phyloP scores from a whole-genome alignment of 1,140 invertebrate genomes.

The Neomicropteryx cornuta region DNA sequence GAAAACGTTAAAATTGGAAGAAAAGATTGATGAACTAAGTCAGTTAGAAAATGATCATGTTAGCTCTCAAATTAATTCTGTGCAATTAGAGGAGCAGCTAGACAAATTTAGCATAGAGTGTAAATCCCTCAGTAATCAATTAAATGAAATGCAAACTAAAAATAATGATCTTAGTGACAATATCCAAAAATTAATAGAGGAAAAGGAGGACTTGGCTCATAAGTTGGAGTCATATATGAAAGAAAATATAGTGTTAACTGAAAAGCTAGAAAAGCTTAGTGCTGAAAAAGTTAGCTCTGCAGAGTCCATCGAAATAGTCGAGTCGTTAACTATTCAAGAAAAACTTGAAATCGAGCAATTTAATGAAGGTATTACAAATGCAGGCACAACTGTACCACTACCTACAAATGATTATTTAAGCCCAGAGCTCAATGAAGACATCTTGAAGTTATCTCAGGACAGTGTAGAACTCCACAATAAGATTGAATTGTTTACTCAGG shows the following conservation, averaged over 20 bases:
- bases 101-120: constrained; percentile 40
- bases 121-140: constrained; percentile 38
- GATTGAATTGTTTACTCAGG: constrained; percentile 51
- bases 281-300: constrained; percentile 53
- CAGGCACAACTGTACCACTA: constrained; percentile 11
- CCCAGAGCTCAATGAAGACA: constrained; percentile 36
- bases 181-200: constrained; percentile 42
- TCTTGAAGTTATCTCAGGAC: constrained; percentile 42
- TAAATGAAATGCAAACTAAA: constrained; percentile 40
- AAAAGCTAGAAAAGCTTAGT: constrained; percentile 54
- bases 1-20: constrained; percentile 45
- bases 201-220: constrained; percentile 42
- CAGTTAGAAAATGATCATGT: constrained; percentile 48
- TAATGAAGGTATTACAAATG: constrained; percentile 25
- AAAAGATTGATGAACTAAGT: constrained; percentile 42
- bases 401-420: constrained; percentile 17
- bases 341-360: constrained; percentile 45
- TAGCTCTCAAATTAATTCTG: constrained; percentile 58
- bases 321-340: constrained; percentile 50
- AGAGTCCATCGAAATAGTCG: constrained; percentile 58
- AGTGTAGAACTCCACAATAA: constrained; percentile 49
- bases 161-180: constrained; percentile 40
- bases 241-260: constrained; percentile 55
- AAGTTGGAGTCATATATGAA: constrained; percentile 50
- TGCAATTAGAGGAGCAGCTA: constrained; percentile 57